Conservation (phyloP, 2,797 vertebrate species). For the Cossypha heuglini region DNA sequence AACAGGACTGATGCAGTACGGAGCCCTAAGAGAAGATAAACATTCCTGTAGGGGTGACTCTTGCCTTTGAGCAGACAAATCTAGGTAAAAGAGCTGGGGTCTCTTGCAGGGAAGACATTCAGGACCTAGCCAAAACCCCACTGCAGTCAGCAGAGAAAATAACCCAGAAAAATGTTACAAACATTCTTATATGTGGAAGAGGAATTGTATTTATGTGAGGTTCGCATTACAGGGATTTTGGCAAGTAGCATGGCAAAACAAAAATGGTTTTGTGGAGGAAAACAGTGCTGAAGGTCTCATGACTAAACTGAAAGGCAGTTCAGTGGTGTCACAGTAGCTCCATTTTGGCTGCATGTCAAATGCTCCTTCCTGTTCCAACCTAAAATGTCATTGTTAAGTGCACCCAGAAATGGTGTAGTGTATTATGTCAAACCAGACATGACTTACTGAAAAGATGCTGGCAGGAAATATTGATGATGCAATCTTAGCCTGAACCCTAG, state of each 20-base stretch:
- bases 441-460: neutral
- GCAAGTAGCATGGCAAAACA: neutral
- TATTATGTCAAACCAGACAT: neutral
- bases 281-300: neutral
- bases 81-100: neutral
- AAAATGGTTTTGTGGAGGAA: neutral
- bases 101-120: neutral
- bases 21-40: neutral
- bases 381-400: neutral
- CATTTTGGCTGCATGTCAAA: neutral
- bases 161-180: rapidly evolving
- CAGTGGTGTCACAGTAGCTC: neutral
- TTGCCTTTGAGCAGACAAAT: neutral
- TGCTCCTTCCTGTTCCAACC: neutral
- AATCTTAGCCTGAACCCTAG: neutral
- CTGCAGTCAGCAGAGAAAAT: neutral
- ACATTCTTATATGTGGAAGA: neutral
- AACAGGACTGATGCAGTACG: neutral
- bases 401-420: neutral
- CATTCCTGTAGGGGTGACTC: rapidly evolving
- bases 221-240: neutral
- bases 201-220: neutral
- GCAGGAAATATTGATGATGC: neutral
- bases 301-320: neutral
- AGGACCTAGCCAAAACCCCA: neutral